Evolutionary conservation across 2,797 vertebrate species (phyloP).

Genomic region (Propithecus perrieri): DNA sequence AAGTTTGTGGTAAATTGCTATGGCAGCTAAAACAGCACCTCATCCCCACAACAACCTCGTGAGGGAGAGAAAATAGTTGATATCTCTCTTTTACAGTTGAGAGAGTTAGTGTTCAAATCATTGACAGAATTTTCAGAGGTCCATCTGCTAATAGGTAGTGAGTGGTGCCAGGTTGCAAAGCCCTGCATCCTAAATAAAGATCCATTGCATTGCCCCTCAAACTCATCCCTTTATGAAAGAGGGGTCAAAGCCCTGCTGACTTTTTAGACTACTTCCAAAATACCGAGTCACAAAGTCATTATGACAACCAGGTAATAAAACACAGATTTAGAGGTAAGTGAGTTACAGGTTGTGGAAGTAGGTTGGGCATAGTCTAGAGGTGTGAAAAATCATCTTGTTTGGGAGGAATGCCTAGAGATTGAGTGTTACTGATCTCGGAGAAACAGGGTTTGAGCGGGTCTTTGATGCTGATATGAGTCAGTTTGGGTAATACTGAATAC

Average conservation of each 20-base stretch:
- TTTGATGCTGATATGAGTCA: not conserved
- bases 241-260: rapidly evolving
- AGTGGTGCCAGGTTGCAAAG: not conserved
- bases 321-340: not conserved
- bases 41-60: not conserved
- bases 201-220: too few relatives aligned
- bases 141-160: not conserved
- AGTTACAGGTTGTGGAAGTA: not conserved
- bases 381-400: not conserved
- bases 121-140: not conserved
- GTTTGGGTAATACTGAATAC: rapidly evolving
- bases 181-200: not conserved
- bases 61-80: not conserved
- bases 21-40: not conserved
- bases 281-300: not conserved
- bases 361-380: not conserved
- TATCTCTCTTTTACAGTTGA: not conserved
- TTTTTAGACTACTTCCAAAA: not conserved
- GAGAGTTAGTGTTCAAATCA: not conserved
- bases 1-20: not conserved
- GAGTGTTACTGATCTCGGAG: not conserved
- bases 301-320: not conserved
- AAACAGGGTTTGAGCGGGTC: rapidly evolving
- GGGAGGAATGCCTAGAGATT: not conserved
- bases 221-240: not conserved